A percentile compares a stretch with the other conserved stretches of the same genome.
These are phyloP conservation scores for Equus quagga DNA, from an alignment of 2,113 vertebrate species.

Conservation along the genomic window DNA sequence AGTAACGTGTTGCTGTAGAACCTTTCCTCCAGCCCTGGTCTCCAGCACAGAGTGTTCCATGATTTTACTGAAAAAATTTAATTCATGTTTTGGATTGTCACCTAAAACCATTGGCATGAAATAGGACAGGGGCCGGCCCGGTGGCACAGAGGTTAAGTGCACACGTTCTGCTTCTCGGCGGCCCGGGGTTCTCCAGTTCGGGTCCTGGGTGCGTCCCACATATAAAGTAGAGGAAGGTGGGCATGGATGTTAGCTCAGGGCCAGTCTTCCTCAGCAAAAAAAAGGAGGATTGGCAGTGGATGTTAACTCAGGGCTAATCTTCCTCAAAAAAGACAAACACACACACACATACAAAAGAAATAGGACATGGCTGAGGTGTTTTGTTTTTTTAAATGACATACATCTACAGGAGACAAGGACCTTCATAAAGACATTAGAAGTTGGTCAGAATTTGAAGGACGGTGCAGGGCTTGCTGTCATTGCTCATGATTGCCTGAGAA, in stretches of 20 bases:
- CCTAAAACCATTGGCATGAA: not conserved
- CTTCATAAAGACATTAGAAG: not conserved
- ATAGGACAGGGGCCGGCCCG: too few species aligned
- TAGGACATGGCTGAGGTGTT: not conserved
- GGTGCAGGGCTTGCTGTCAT: not conserved
- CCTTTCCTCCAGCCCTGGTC: not conserved
- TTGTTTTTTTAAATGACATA: not conserved
- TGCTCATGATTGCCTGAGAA: rapidly evolving
- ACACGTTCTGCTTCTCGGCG: too few species aligned
- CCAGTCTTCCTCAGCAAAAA: too few species aligned
- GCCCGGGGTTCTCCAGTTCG: too few species aligned
- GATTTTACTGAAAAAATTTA: not conserved
- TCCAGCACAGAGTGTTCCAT: not conserved
- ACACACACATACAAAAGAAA: not conserved
- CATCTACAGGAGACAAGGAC: not conserved
- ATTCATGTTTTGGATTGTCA: not conserved
- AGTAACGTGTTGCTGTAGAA: not conserved
- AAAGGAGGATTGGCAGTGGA: too few species aligned
- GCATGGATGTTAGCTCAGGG: too few species aligned
- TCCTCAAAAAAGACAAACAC: too few species aligned
- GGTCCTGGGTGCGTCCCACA: too few species aligned
- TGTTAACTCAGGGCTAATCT: too few species aligned
- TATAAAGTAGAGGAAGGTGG: too few species aligned
- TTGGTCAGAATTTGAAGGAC: not conserved
- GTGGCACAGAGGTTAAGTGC: too few species aligned